phyloP scores from a whole-genome alignment of 2,113 vertebrate genomes.

The Dermatemys mawii region DNA sequence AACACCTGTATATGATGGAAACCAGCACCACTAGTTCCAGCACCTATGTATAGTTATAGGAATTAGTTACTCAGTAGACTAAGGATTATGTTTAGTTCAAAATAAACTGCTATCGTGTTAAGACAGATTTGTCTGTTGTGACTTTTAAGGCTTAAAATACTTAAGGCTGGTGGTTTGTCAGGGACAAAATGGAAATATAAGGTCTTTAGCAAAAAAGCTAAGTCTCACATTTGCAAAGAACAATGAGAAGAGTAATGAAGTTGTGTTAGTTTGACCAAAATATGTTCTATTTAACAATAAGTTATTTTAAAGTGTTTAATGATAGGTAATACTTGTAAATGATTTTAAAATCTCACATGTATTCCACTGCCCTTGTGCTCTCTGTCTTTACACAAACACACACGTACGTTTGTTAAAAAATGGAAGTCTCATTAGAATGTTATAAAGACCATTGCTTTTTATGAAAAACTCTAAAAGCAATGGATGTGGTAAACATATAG shows the following conservation, averaged over 20 bases:
- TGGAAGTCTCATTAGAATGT: background rate
- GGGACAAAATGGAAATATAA: background rate
- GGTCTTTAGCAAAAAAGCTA: background rate
- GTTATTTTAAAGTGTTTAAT: background rate
- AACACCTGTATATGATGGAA: too few species aligned
- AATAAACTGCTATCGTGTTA: background rate
- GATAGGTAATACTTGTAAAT: background rate
- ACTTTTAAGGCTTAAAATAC: background rate
- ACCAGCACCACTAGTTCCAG: too few species aligned
- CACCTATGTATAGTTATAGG: too few species aligned
- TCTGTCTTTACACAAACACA: background rate
- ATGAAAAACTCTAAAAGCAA: background rate
- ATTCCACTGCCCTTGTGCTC: accelerated
- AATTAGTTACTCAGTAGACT: background rate
- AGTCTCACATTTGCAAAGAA: background rate
- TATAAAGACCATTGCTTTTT: too few species aligned
- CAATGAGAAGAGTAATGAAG: background rate
- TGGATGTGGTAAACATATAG: accelerated
- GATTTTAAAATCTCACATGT: background rate
- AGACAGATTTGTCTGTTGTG: background rate
- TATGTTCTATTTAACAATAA: background rate
- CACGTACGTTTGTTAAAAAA: background rate
- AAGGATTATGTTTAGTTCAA: background rate
- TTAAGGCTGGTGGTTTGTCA: background rate
- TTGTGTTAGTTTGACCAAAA: background rate